Evolutionary conservation across 2,113 vertebrate genomes (phyloP).

Genomic region (Halichoeres trimaculatus): DNA sequence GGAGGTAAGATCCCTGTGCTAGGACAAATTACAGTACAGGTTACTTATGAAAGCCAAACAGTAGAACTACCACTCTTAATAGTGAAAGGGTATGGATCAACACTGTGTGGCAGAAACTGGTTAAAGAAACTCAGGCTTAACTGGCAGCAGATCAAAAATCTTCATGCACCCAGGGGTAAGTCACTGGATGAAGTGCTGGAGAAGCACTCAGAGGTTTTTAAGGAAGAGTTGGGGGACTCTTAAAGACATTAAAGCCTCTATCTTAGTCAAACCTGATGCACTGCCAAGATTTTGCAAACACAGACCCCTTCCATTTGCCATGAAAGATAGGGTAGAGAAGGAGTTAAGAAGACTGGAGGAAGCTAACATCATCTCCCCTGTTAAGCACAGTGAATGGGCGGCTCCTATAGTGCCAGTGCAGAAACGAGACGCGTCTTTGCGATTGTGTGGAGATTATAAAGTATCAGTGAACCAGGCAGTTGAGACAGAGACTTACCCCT

Average conservation of each 20-base stretch:
- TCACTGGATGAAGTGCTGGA: slow-evolving; percentile 13
- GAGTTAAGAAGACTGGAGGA: too few relatives aligned
- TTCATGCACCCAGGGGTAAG: slow-evolving; percentile 1
- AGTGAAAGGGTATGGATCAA: slow-evolving; percentile 12
- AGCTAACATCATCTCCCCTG: too few relatives aligned
- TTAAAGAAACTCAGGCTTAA: slow-evolving; percentile 12
- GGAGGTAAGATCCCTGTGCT: slow-evolving; percentile 14
- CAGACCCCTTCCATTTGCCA: background rate
- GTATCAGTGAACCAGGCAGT: too few relatives aligned
- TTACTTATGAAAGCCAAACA: slow-evolving; percentile 1
- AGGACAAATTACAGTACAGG: background rate
- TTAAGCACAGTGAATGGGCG: too few relatives aligned
- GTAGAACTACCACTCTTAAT: slow-evolving; percentile 1
- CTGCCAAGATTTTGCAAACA: too few relatives aligned
- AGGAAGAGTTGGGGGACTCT: slow-evolving; percentile 16
- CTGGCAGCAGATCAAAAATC: slow-evolving; percentile 6
- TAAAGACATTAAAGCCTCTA: too few relatives aligned
- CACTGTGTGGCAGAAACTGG: slow-evolving; percentile 37
- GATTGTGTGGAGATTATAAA: too few relatives aligned
- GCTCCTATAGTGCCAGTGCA: too few relatives aligned
- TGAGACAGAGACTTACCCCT: too few relatives aligned
- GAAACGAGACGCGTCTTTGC: too few relatives aligned
- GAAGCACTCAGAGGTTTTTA: slow-evolving; percentile 23
- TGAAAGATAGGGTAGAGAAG: background rate
- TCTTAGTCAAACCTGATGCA: background rate